Evolutionary conservation across 23 tunicate species (phyloP).

Genomic region (Ciona savignyi): DNA sequence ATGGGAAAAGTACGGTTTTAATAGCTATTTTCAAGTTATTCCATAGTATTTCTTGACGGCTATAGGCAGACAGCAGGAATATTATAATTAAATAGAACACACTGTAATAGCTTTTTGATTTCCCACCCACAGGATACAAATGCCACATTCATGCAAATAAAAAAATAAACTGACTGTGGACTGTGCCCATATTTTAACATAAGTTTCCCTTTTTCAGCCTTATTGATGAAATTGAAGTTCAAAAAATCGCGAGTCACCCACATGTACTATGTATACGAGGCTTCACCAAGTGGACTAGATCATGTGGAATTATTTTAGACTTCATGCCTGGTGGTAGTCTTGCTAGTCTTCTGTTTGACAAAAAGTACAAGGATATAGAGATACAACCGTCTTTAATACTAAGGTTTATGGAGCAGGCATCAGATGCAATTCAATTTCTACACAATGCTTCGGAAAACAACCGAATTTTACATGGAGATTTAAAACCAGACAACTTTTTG

Average conservation of each 20-base stretch:
- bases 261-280: background rate
- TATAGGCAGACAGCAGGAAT: no score
- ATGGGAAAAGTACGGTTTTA: conserved; percentile 1
- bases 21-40: no score
- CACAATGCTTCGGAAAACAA: background rate
- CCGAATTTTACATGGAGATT: background rate
- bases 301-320: background rate
- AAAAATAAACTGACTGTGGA: no score
- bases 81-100: no score
- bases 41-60: no score
- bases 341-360: background rate
- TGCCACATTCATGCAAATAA: no score
- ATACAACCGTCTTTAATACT: background rate
- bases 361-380: background rate
- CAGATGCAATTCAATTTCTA: background rate
- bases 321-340: background rate
- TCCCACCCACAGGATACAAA: no score
- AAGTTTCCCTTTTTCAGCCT: no score
- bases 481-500: background rate
- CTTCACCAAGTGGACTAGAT: background rate
- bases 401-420: background rate
- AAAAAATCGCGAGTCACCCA: background rate
- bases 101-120: no score
- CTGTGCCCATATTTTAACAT: no score
- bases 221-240: background rate